phyloP scores from a whole-genome alignment of 2,888 invertebrate species.

The Labia minor region DNA sequence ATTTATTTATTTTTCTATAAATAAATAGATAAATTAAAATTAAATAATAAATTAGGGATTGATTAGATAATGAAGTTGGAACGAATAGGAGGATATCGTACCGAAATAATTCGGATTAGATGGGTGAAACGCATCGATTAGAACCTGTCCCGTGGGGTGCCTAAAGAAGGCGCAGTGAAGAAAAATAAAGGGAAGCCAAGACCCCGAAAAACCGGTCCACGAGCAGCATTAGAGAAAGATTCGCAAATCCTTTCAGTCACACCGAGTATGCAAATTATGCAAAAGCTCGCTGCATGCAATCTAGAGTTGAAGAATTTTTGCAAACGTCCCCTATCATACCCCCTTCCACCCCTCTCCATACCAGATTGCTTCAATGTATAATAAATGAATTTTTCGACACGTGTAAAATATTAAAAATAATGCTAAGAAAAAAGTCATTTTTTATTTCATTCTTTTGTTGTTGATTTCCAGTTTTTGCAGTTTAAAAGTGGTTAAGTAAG shows the following conservation, averaged over 20 bases:
- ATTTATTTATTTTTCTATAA: too few relatives aligned
- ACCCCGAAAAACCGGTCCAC: background rate
- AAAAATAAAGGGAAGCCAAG: background rate
- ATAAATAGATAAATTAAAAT: too few relatives aligned
- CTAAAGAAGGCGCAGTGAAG: background rate
- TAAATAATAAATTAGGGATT: too few relatives aligned
- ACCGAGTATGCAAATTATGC: conserved; percentile 5
- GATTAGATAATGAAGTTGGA: too few relatives aligned
- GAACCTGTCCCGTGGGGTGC: background rate
- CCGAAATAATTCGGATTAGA: conserved; percentile 22
- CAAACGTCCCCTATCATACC: background rate
- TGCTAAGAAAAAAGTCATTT: background rate
- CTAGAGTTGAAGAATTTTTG: background rate
- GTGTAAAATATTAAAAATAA: conserved; percentile 3
- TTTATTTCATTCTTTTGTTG: background rate
- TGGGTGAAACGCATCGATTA: conserved; percentile 7
- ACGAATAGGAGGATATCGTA: too few relatives aligned
- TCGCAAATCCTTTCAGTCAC: conserved; percentile 7
- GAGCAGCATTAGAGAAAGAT: background rate
- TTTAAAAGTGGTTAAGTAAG: background rate
- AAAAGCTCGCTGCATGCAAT: background rate
- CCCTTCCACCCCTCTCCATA: too few relatives aligned
- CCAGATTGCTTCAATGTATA: background rate
- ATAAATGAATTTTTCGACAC: background rate
- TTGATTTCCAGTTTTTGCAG: background rate